Conservation (phyloP, 2,888 invertebrate genomes). For the Drosophila aldrichi region DNA sequence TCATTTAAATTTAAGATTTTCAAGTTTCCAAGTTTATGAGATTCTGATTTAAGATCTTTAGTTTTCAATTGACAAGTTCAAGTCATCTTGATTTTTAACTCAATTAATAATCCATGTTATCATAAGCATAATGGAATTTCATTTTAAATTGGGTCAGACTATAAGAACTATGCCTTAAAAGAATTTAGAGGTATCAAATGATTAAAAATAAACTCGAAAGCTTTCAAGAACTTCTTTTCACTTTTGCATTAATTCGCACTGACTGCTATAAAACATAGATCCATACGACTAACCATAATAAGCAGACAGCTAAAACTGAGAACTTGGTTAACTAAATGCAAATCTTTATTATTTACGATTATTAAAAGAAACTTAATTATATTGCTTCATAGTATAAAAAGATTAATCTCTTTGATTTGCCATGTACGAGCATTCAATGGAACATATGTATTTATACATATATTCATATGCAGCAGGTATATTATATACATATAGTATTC, state of each 20-base stretch:
- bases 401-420: no score
- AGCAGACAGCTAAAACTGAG: background rate
- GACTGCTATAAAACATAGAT: background rate
- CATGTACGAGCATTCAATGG: background rate
- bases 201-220: background rate
- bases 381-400: background rate
- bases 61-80: no score
- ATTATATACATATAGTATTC: background rate
- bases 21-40: no score
- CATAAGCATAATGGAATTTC: background rate
- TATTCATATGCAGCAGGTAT: no score
- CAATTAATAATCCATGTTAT: no score
- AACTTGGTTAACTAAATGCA: background rate
- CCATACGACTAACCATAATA: background rate
- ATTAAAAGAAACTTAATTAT: background rate
- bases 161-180: background rate
- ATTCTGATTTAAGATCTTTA: no score
- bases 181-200: background rate
- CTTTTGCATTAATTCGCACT: background rate
- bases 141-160: background rate
- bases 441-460: background rate
- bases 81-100: no score
- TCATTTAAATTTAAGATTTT: no score
- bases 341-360: slow-evolving; percentile 2
- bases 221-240: background rate